phyloP scores from a whole-genome alignment of 2,888 invertebrate species.

The Drosophila mayaguana region DNA sequence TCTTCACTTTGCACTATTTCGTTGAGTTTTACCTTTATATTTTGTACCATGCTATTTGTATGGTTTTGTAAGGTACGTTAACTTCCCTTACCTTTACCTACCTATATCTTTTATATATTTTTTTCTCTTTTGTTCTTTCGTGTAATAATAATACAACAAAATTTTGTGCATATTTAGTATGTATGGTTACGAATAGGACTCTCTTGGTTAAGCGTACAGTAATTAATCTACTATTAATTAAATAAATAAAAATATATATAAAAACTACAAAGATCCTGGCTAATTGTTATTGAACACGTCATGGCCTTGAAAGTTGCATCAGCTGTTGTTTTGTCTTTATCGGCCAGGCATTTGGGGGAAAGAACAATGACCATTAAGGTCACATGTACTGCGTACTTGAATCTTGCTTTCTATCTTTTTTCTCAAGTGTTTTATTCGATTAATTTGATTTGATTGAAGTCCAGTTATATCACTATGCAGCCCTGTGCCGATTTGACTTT shows the following conservation, averaged over 20 bases:
- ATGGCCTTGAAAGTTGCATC: conserved; percentile 8
- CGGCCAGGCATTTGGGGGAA: conserved; percentile 2
- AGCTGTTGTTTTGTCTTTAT: conserved; percentile 16
- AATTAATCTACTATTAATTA: conserved; percentile 79
- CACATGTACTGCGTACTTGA: background rate
- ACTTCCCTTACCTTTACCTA: conserved; percentile 9
- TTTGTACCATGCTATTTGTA: conserved; percentile 39
- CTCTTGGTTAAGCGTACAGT: conserved; percentile 77
- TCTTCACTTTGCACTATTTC: conserved; percentile 38
- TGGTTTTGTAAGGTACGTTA: conserved; percentile 34
- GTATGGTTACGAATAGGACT: conserved; percentile 78
- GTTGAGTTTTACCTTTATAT: conserved; percentile 30
- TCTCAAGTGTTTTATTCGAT: conserved; percentile 4
- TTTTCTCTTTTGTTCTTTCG: conserved; percentile 29
- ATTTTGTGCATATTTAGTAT: conserved; percentile 79
- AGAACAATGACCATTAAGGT: background rate
- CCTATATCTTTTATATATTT: conserved; percentile 5
- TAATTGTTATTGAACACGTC: conserved; percentile 22
- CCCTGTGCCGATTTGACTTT: background rate
- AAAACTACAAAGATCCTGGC: conserved; percentile 28
- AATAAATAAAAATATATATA: conserved; percentile 64
- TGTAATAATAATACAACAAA: conserved; percentile 57
- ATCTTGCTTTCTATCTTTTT: background rate
- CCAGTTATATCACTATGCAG: background rate
- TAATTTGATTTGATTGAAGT: background rate